These are phyloP conservation scores for Mizuhopecten yessoensis DNA, from an alignment of 1,140 invertebrate species.

Conservation along the genomic window DNA sequence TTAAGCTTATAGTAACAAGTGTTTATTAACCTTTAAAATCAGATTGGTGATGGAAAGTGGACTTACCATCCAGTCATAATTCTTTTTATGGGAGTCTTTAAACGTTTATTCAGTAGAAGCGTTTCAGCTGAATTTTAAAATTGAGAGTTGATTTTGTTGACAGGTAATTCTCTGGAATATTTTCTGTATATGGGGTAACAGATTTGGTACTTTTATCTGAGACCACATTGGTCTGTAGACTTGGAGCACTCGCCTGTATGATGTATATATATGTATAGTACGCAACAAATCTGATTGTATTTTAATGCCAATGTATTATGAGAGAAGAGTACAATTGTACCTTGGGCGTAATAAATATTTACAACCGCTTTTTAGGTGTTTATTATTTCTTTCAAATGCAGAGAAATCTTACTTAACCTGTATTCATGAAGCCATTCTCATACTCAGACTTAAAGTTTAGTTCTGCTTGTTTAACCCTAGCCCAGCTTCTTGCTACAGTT, in stretches of 20 bases:
- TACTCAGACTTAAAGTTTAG: no score
- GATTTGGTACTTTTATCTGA: background rate
- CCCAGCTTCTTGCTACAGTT: no score
- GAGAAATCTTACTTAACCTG: background rate
- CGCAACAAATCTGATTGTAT: conserved; percentile 34
- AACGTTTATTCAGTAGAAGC: background rate
- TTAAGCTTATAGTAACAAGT: background rate
- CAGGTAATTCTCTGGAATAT: background rate
- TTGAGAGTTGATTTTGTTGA: background rate
- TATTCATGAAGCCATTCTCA: no score
- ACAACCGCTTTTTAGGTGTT: background rate
- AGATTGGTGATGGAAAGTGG: background rate
- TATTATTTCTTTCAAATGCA: background rate
- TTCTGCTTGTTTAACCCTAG: no score
- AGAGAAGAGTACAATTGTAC: background rate
- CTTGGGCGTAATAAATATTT: conserved; percentile 39
- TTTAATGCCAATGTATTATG: conserved; percentile 3
- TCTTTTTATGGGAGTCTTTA: background rate
- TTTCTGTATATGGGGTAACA: background rate
- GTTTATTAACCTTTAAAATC: background rate
- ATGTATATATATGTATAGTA: conserved; percentile 39
- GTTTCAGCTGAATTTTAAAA: background rate
- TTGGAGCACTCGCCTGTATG: background rate
- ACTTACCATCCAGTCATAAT: background rate
- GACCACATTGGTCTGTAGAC: background rate